Evolutionary conservation across 2,113 vertebrate genomes (phyloP), one percentile per base, ranked within the genome.

Genomic region (Motacilla alba): DNA sequence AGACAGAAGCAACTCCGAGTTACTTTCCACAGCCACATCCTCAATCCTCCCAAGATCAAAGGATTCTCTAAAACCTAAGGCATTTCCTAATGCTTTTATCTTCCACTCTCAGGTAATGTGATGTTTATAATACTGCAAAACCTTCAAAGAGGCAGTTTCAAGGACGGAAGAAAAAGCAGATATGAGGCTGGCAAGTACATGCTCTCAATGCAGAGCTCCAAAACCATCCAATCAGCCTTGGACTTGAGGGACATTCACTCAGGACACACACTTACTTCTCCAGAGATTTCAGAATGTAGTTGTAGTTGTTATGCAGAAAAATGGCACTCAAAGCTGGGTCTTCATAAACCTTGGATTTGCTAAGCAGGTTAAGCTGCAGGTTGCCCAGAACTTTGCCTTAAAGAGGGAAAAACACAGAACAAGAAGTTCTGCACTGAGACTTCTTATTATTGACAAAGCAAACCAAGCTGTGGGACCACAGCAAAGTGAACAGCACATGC

Each of bases 271-370:
- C 98, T 97, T 94, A 99, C 99, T 99, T 99, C 95, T 99, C 99
- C 98, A 99, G 98, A 35, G 99, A 99, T 97, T 99, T 99, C 88
- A 99, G 98, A 96, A 99, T 99, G 97, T 99, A 99, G 98, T 99
- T 99, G 98, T 99, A 99, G 97, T 99, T 99, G 98, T 99, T 99
- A 97, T 99, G 99, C 52, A 99, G 98, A 94, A 99, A 99, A 85
- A 99, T 98, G 91, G 99, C 99, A 17, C 99, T 99, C 95, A 99
- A 97, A 19, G 99, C 99, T 1, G 98, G 97, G 62, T 99, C 99
- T 96, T 99, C 99, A 30, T 99, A 99, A 93, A 99, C 99, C 95
- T 99, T 99, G 94, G 99, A 99, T 94, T 99, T 99, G 83, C 99
- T 99, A 83, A 99, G 98, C 75, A 99, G 97, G 90, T 99, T 99